Conservation (phyloP, 2,797 vertebrate species). For the Alauda arvensis region DNA sequence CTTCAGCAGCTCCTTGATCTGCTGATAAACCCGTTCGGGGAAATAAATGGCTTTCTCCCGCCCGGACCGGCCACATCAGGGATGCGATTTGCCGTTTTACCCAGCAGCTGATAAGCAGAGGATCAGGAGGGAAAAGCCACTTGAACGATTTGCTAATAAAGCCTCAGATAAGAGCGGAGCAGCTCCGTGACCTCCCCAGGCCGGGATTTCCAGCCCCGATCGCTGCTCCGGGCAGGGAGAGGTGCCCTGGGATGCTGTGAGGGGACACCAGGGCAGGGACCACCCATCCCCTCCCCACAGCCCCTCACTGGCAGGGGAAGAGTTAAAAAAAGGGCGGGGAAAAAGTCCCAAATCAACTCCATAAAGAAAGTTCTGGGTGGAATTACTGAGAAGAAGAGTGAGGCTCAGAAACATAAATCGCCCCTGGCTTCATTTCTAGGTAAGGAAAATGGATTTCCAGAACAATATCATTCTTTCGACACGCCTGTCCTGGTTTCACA, state of each 20-base stretch:
- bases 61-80: background rate
- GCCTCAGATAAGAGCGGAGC: background rate
- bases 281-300: rapidly evolving
- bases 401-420: background rate
- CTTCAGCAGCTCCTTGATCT: conserved; percentile 40
- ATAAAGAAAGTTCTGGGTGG: background rate
- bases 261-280: background rate
- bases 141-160: conserved; percentile 10
- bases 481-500: conserved; percentile 3
- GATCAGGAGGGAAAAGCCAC: background rate
- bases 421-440: background rate
- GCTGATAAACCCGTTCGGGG: conserved; percentile 43
- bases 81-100: conserved; percentile 12
- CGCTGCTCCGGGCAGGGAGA: background rate
- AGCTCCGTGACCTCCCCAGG: background rate
- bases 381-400: background rate
- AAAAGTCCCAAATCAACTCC: background rate
- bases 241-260: rapidly evolving
- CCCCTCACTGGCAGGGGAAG: background rate
- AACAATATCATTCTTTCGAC: conserved; percentile 5
- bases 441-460: conserved; percentile 25
- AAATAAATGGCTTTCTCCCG: conserved; percentile 46
- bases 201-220: background rate
- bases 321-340: rapidly evolving
- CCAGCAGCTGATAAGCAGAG: background rate